Evolutionary conservation across 2,888 invertebrate genomes (phyloP).

Genomic region (Drosophila mulleri): DNA sequence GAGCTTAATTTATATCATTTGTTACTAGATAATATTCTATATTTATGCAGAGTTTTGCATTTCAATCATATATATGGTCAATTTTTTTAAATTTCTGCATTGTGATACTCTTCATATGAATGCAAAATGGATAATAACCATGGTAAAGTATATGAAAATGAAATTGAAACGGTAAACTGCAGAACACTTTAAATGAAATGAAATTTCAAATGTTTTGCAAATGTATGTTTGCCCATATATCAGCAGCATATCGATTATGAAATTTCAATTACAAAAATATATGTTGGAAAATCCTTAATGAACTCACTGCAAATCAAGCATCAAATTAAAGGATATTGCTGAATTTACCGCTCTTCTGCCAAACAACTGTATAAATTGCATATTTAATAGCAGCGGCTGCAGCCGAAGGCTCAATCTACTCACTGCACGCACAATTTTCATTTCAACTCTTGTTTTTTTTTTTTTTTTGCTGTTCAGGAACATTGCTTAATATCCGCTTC

Average conservation of each 20-base stretch:
- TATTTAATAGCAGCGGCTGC: conserved; percentile 5
- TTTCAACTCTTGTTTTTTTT: not conserved
- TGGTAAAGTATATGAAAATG: not conserved
- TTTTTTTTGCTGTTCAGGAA: conserved; percentile 9
- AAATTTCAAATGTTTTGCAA: conserved; percentile 2
- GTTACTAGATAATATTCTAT: not conserved
- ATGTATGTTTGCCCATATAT: not conserved
- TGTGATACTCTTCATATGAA: not conserved
- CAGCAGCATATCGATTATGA: conserved; percentile 12
- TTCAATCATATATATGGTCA: not conserved
- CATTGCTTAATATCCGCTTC: conserved; percentile 69
- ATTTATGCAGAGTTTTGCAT: not conserved
- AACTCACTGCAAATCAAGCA: conserved; percentile 25
- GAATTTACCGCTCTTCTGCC: conserved; percentile 25
- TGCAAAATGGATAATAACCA: not conserved
- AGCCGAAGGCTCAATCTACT: conserved; percentile 21
- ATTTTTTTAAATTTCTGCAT: not conserved
- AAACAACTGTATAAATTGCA: conserved; percentile 18
- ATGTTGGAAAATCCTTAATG: conserved; percentile 18
- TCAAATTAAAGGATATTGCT: conserved; percentile 48
- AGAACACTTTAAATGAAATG: conserved; percentile 9
- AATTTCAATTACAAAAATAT: conserved; percentile 22
- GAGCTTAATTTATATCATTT: not conserved
- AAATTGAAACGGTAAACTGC: not conserved
- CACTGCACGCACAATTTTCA: conserved; percentile 24